phyloP scores from a whole-genome alignment of 2,797 vertebrate genomes.

The Oceanodroma leucorhoa region DNA sequence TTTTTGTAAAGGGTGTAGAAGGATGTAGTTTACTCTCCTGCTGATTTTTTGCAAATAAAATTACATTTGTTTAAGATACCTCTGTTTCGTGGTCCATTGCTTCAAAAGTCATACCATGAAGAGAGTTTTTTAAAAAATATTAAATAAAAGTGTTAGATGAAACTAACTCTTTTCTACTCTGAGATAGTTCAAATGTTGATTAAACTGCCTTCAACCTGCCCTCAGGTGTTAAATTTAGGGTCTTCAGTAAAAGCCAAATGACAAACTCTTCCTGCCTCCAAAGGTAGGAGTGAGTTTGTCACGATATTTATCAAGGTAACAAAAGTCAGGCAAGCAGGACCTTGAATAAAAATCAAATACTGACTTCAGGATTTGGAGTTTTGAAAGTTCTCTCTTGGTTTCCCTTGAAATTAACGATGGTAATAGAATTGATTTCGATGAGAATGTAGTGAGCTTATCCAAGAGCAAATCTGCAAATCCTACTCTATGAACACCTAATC shows the following conservation, averaged over 20 bases:
- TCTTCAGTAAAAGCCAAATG: background rate
- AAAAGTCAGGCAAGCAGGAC: background rate
- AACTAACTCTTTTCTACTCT: background rate
- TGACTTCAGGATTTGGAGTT: background rate
- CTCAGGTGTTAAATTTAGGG: background rate
- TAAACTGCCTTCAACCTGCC: background rate
- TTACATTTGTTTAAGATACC: background rate
- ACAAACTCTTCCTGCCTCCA: background rate
- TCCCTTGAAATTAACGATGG: conserved; percentile 6
- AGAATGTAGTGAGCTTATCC: background rate
- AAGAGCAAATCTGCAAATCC: conserved; percentile 22
- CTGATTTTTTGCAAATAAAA: background rate
- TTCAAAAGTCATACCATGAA: background rate
- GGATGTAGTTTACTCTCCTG: background rate
- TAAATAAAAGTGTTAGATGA: background rate
- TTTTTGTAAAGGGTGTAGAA: background rate
- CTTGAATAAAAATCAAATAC: background rate
- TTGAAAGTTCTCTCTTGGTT: background rate
- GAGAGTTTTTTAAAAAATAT: background rate
- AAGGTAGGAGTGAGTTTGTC: background rate
- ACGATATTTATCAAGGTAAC: background rate
- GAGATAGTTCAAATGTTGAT: background rate
- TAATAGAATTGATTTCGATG: conserved; percentile 2
- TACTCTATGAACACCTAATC: conserved; percentile 29
- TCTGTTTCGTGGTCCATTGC: background rate